These are phyloP conservation scores for Tipula lateralis DNA, from an alignment of 2,888 invertebrate genomes.

Conservation along the genomic window DNA sequence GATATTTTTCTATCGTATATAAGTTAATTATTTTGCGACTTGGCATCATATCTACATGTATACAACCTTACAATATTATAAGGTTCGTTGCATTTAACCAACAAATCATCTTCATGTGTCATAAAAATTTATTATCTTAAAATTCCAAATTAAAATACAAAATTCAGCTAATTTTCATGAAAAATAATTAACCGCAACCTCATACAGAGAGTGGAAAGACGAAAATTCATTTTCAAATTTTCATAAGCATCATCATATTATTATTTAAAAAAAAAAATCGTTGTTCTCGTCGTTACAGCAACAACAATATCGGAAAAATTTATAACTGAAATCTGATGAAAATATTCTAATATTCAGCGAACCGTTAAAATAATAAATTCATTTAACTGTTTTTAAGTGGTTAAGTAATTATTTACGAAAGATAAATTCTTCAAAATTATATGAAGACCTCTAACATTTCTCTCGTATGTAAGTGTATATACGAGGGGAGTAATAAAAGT, in stretches of 20 bases:
- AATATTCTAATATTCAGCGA: conserved; percentile 9
- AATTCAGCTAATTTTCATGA: conserved; percentile 19
- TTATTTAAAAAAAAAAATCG: background rate
- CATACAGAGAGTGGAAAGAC: background rate
- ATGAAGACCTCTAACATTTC: background rate
- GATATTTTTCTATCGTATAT: background rate
- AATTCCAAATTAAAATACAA: background rate
- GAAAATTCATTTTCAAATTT: background rate
- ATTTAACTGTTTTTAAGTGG: conserved; percentile 24
- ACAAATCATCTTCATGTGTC: conserved; percentile 19
- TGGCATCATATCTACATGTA: too few species aligned
- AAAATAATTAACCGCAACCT: conserved; percentile 9
- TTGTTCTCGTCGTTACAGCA: background rate
- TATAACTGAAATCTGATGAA: conserved; percentile 19
- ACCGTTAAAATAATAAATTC: conserved; percentile 24
- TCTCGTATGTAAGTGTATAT: background rate
- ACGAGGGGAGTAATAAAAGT: too few species aligned
- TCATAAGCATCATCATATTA: background rate
- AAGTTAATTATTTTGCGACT: background rate
- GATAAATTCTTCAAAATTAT: background rate
- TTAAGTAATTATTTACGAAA: conserved; percentile 19
- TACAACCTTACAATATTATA: background rate
- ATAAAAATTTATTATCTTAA: conserved; percentile 19
- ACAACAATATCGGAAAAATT: background rate
- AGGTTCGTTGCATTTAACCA: conserved; percentile 1